Conservation (phyloP, 2,797 vertebrate species). For the Otolemur crassicaudatus region DNA sequence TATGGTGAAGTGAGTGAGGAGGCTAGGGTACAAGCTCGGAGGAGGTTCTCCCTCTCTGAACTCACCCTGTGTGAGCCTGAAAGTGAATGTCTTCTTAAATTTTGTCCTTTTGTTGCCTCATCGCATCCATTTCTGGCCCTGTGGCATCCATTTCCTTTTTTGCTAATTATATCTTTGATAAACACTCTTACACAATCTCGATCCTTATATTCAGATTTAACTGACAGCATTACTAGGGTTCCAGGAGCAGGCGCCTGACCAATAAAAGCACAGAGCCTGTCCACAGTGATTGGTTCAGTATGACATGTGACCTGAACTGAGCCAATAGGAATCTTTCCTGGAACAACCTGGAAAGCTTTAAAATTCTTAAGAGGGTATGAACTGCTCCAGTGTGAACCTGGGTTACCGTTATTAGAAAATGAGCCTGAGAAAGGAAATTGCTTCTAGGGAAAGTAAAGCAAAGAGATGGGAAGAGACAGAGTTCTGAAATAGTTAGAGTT, state of each 20-base stretch:
- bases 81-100: background rate
- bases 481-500: background rate
- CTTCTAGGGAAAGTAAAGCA: background rate
- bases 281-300: background rate
- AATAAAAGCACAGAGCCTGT: background rate
- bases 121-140: background rate
- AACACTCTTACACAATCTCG: background rate
- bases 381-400: background rate
- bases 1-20: background rate
- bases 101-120: background rate
- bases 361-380: background rate
- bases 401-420: background rate
- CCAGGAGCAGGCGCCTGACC: background rate
- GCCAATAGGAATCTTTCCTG: background rate
- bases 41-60: background rate
- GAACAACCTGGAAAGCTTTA: background rate
- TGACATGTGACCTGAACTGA: background rate
- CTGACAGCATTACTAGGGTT: background rate
- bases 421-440: background rate
- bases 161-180: background rate
- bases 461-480: background rate
- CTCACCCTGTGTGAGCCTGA: background rate
- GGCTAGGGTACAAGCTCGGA: background rate
- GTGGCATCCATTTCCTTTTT: background rate
- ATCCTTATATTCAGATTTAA: background rate